Conservation (phyloP, 2,888 invertebrate species). For the Amiota minor region DNA sequence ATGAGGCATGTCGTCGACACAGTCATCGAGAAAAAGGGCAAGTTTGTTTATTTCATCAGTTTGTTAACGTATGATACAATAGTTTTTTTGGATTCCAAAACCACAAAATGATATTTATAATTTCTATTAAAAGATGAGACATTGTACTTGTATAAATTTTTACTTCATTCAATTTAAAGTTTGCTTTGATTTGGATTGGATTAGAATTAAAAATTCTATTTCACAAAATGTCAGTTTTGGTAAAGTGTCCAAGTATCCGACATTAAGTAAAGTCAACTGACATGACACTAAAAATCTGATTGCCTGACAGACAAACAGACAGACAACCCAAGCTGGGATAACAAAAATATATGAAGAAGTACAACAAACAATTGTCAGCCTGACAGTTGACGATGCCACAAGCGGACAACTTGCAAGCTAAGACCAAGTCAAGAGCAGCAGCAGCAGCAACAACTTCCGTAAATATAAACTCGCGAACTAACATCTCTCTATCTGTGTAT, state of each 20-base stretch:
- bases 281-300: constrained; percentile 16
- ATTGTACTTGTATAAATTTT: not conserved
- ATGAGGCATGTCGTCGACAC: not conserved
- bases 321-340: not conserved
- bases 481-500: not conserved
- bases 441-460: no score
- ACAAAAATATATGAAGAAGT: not conserved
- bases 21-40: no score
- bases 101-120: constrained; percentile 8
- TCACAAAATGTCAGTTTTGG: constrained; percentile 6
- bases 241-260: not conserved
- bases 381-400: constrained; percentile 16
- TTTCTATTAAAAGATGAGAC: not conserved
- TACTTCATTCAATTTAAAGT: not conserved
- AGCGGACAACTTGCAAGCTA: constrained; percentile 26
- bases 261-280: not conserved
- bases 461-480: no score
- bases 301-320: constrained; percentile 6
- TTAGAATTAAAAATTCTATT: no score
- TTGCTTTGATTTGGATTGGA: not conserved
- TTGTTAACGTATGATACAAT: no score
- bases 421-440: not conserved
- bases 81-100: not conserved
- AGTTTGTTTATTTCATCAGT: no score
- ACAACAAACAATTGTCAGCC: constrained; percentile 25